These are phyloP conservation scores for Pyrgus malvae DNA, from an alignment of 2,888 invertebrate genomes.

Conservation along the genomic window DNA sequence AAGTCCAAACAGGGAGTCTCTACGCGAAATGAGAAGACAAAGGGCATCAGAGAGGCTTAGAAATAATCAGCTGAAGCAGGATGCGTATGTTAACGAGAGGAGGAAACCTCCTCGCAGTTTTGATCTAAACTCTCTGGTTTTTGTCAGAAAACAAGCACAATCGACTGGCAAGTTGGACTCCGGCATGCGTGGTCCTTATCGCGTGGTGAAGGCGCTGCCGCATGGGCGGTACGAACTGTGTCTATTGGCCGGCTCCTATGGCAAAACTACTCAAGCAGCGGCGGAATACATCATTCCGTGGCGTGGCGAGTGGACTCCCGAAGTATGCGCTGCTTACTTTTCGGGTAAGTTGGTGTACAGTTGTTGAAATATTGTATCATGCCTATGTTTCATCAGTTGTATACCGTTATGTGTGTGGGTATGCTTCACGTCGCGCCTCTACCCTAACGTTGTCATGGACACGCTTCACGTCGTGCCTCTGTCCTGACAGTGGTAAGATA, in stretches of 20 bases:
- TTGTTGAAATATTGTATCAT: too few relatives aligned
- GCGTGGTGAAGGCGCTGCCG: not conserved
- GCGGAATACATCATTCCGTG: conserved; percentile 1
- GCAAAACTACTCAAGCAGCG: not conserved
- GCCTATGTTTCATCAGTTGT: too few relatives aligned
- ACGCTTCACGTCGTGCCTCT: too few relatives aligned
- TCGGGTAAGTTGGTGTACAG: conserved; percentile 7
- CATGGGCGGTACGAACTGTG: not conserved
- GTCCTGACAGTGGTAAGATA: too few relatives aligned
- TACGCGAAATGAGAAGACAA: not conserved
- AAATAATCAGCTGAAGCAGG: conserved; percentile 6
- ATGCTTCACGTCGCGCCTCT: too few relatives aligned
- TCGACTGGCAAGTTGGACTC: conserved; percentile 7
- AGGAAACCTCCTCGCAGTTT: conserved; percentile 8
- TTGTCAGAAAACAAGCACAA: not conserved
- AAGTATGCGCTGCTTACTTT: not conserved
- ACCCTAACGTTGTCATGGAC: too few relatives aligned
- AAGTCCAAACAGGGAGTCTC: not conserved
- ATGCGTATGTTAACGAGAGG: conserved; percentile 11
- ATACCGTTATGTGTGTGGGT: too few relatives aligned
- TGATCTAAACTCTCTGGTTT: not conserved
- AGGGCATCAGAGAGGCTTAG: not conserved
- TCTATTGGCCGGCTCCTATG: not conserved
- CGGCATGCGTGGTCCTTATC: conserved; percentile 2
- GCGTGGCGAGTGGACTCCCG: conserved; percentile 8